Evolutionary conservation across 2,113 vertebrate genomes (phyloP).

Genomic region (Perca schrenkii): DNA sequence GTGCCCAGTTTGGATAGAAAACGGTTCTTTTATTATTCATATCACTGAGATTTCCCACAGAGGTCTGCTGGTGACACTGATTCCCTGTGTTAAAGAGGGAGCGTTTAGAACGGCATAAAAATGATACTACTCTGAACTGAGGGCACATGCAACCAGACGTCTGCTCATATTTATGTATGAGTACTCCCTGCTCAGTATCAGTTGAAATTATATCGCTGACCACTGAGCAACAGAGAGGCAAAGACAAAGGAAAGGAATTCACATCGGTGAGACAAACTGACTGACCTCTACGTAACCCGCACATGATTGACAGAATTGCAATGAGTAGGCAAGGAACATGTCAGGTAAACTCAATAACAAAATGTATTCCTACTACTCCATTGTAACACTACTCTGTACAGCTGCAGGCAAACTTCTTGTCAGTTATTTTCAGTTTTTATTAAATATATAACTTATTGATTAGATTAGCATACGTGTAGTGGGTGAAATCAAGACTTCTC

Average conservation of each 20-base stretch:
- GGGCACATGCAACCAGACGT: conserved; percentile 28
- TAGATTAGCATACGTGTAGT: conserved; percentile 56
- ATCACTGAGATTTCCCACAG: conserved; percentile 21
- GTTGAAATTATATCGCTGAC: conserved; percentile 50
- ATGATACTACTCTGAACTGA: conserved; percentile 44
- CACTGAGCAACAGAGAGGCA: conserved; percentile 37
- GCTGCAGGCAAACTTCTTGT: conserved; percentile 36
- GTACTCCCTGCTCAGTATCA: conserved; percentile 24
- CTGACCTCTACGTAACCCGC: conserved; percentile 35
- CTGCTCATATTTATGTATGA: conserved; percentile 63
- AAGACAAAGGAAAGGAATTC: conserved; percentile 33
- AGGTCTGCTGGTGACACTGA: conserved; percentile 45
- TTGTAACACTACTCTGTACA: conserved; percentile 2
- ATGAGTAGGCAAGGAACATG: conserved; percentile 45
- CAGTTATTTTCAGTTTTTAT: conserved; percentile 37
- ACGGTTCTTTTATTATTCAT: conserved; percentile 37
- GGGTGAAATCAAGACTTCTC: conserved; percentile 48
- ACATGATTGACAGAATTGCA: conserved; percentile 45
- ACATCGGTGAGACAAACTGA: conserved; percentile 27
- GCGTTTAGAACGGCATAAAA: conserved; percentile 37
- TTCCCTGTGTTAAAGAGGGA: conserved; percentile 53
- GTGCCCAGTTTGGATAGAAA: not conserved
- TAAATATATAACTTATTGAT: conserved; percentile 66
- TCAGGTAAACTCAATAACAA: conserved; percentile 45
- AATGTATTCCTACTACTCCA: conserved; percentile 26